Percentiles rank a stretch among this genome's conserved stretches.
Conservation (phyloP, 2,888 invertebrate species). For the Mactromeris polynyma region DNA sequence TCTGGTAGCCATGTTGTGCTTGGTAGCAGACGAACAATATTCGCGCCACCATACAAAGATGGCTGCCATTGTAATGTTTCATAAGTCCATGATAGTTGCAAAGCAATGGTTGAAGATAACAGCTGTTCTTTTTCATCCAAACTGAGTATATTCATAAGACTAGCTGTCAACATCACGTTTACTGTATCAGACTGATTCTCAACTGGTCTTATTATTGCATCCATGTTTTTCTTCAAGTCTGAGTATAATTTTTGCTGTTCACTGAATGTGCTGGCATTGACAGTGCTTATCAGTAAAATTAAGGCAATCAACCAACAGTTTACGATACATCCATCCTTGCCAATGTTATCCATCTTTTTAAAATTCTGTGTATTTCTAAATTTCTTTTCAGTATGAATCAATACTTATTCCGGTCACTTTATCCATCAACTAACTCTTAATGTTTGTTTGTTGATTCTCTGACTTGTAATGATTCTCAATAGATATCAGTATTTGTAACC, state of each 20-base stretch:
- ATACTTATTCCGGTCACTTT: too few relatives aligned
- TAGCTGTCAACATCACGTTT: background rate
- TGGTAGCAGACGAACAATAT: background rate
- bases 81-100: background rate
- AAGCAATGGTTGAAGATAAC: background rate
- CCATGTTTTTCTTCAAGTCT: background rate
- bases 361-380: too few relatives aligned
- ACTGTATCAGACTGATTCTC: background rate
- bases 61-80: slow-evolving; percentile 16
- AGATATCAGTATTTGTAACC: too few relatives aligned
- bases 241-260: background rate
- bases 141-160: background rate
- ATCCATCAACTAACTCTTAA: too few relatives aligned
- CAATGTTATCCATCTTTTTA: too few relatives aligned
- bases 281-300: too few relatives aligned
- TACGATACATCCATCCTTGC: too few relatives aligned
- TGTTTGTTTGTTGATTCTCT: too few relatives aligned
- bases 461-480: too few relatives aligned
- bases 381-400: too few relatives aligned
- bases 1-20: slow-evolving; percentile 19
- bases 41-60: background rate
- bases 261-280: background rate
- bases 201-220: slow-evolving; percentile 9
- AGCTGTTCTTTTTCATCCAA: slow-evolving; percentile 14
- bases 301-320: too few relatives aligned